Conservation (phyloP, 2,888 invertebrate genomes). For the Meta bourneti region DNA sequence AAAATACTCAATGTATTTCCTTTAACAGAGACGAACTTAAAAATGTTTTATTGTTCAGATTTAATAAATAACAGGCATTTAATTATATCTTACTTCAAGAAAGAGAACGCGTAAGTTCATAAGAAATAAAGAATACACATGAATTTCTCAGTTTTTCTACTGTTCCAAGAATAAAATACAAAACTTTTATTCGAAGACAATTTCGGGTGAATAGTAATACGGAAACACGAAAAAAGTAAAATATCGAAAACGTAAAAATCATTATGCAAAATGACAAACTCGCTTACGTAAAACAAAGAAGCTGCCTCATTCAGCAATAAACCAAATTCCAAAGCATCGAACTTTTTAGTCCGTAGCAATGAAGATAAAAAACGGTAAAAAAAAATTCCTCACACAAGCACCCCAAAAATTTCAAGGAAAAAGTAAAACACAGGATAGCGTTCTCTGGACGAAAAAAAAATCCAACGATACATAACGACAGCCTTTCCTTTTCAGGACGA, state of each 20-base stretch:
- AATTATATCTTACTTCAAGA: no score
- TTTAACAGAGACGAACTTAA: no score
- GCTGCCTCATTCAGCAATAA: neutral
- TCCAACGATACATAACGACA: conserved; percentile 33
- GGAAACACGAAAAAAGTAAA: neutral
- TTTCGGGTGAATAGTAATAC: neutral
- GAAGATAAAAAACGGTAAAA: conserved; percentile 22
- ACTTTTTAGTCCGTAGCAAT: conserved; percentile 3
- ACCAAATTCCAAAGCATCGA: conserved; percentile 13
- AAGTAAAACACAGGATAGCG: neutral
- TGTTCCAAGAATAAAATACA: no score
- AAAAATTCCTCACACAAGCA: neutral
- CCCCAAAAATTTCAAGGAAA: neutral
- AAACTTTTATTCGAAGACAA: neutral
- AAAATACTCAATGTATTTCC: no score
- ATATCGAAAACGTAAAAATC: neutral
- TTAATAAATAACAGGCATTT: no score
- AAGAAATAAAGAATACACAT: no score
- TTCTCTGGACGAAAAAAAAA: conserved; percentile 4
- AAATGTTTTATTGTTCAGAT: no score
- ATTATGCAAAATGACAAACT: conserved; percentile 21
- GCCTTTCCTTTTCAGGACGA: conserved; percentile 5
- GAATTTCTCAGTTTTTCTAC: no score
- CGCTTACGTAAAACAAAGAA: conserved; percentile 22
- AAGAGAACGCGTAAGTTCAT: no score